Base-by-base conservation (phyloP, 1,140 invertebrate species). In the Babylonia areolata region DNA sequence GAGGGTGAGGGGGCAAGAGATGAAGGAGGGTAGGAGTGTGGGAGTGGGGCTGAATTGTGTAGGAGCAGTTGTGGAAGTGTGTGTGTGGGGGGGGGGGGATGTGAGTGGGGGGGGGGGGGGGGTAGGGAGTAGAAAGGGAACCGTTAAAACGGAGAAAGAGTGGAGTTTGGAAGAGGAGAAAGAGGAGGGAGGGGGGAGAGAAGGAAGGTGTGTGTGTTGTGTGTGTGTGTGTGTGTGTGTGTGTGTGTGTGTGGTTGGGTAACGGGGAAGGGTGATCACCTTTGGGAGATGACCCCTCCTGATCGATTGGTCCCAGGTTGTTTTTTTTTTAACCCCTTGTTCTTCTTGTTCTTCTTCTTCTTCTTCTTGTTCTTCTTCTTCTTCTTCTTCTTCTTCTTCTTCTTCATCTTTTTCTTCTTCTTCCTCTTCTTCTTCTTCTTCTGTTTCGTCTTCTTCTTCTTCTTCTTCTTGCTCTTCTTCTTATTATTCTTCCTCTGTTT, bases 1-100 rank as follows among this genome's bases (percentile, higher is more conserved):
- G 46, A 12, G 2, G 46, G 46, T 9, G 2, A 17, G 46, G 46
- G 46, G 0, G 46, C 9, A 17, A 17, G 46, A 17, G 46, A 0
- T 9, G 46, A 15, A 15, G 42, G 42, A 46, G 42, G 46, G 0
- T 12, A 51, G 46, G 46, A 12, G 9, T 51, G 46, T 51, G 97
- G 97, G 6, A 96, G 98, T 87, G 96, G 97, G 0, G 95, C 96
- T 81, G 97, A 98, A 93, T 94, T 98, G 51, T 95, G 96, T 31
- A 91, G 94, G 0, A 75, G 97, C 31, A 96, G 5, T 97, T 97
- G 90, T 95, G 96, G 31, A 96, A 97, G 73, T 97, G 96, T 92
- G 92, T 96, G 23, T 95, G 95, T 88, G 58, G 58, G 58, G 23
- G 58, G 23, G 58, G 58, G 23, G 12, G 58, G 23, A 23, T 12